Percentiles rank a stretch among this genome's conserved stretches.
phyloP scores from a whole-genome alignment of 1,140 invertebrate species.

The Cotesia vestalis region DNA sequence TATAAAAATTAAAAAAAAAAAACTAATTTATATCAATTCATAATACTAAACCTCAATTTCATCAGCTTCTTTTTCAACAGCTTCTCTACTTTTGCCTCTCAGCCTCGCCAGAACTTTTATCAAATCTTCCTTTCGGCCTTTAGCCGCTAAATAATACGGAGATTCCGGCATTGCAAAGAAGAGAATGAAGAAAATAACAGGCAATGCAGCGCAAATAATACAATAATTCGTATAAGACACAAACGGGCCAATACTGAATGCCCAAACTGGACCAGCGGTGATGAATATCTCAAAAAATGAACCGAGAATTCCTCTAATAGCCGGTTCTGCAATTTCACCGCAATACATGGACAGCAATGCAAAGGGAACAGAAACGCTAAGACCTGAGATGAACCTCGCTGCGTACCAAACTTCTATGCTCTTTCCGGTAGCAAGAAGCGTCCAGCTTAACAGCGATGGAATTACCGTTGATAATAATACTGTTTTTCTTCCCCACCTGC shows the following conservation, averaged over 20 bases:
- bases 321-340: slow-evolving; percentile 85
- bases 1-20: too few relatives aligned
- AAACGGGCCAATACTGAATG: slow-evolving; percentile 80
- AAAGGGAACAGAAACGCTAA: slow-evolving; percentile 78
- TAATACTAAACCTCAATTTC: slow-evolving; percentile 44
- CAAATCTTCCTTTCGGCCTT: slow-evolving; percentile 71
- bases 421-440: slow-evolving; percentile 70
- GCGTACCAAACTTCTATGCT: slow-evolving; percentile 68
- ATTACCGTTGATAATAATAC: slow-evolving; percentile 72
- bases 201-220: slow-evolving; percentile 71
- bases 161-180: slow-evolving; percentile 84
- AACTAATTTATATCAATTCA: too few relatives aligned
- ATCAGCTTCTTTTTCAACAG: slow-evolving; percentile 57
- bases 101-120: slow-evolving; percentile 72
- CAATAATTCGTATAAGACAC: slow-evolving; percentile 74
- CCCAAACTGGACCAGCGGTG: slow-evolving; percentile 77
- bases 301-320: slow-evolving; percentile 78
- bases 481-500: slow-evolving; percentile 75
- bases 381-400: slow-evolving; percentile 74
- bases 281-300: slow-evolving; percentile 84
- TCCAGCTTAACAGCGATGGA: slow-evolving; percentile 78
- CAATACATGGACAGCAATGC: slow-evolving; percentile 87
- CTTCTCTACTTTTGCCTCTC: slow-evolving; percentile 68
- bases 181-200: slow-evolving; percentile 72
- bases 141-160: slow-evolving; percentile 75